A percentile compares a stretch with the other conserved stretches of the same genome.
phyloP scores from a whole-genome alignment of 2,113 vertebrate genomes.

The Pungitius pungitius region DNA sequence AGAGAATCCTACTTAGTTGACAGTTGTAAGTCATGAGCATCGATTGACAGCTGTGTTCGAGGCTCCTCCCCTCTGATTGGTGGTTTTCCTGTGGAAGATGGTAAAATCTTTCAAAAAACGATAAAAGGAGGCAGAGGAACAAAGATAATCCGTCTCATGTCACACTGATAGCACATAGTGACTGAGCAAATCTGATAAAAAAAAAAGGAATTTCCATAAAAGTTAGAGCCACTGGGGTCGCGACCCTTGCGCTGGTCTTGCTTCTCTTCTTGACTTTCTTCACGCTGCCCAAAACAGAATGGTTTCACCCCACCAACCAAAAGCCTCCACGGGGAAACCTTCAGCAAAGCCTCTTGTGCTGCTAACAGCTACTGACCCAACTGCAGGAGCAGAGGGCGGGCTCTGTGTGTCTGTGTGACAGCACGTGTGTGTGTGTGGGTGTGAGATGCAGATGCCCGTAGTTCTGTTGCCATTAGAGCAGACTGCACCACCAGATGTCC shows the following conservation, averaged over 20 bases:
- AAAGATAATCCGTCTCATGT: too few relatives aligned
- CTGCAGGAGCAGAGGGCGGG: background rate
- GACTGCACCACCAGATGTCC: constrained; percentile 54
- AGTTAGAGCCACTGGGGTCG: background rate
- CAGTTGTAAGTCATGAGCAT: background rate
- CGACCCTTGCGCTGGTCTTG: too few relatives aligned
- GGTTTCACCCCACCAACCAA: too few relatives aligned
- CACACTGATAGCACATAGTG: too few relatives aligned
- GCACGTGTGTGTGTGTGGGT: constrained; percentile 28
- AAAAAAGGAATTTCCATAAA: background rate
- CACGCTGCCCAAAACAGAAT: too few relatives aligned
- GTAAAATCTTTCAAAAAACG: background rate
- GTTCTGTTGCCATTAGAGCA: constrained; percentile 55
- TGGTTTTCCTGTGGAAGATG: background rate
- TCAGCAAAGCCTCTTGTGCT: background rate
- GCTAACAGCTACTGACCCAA: constrained; percentile 11
- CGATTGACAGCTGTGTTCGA: background rate
- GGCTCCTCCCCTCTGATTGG: background rate
- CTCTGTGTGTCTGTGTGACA: constrained; percentile 6
- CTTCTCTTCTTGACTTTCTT: too few relatives aligned
- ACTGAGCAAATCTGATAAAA: too few relatives aligned
- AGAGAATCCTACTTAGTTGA: background rate
- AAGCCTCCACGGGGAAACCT: too few relatives aligned
- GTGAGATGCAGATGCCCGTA: constrained; percentile 47
- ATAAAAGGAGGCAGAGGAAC: background rate